These are phyloP conservation scores for Montipora foliosa DNA, from an alignment of 64 coral and sea anemone genomes.

Conservation along the genomic window DNA sequence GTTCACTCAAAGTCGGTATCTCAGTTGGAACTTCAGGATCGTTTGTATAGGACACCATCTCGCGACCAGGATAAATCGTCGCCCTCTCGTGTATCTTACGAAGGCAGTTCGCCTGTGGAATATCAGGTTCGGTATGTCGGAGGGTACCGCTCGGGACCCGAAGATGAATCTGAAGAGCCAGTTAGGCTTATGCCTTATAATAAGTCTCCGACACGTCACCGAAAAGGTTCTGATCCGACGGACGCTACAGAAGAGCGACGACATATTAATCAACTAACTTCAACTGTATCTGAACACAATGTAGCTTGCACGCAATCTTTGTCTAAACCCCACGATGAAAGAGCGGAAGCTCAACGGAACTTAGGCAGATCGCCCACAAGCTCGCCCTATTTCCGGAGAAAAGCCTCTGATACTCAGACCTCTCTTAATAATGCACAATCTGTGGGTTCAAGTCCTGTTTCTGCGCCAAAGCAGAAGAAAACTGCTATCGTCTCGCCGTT, in stretches of 20 bases:
- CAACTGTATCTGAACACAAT: slow-evolving; percentile 28
- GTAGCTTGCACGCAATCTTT: slow-evolving; percentile 15
- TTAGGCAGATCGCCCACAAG: slow-evolving; percentile 52
- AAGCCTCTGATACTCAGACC: slow-evolving; percentile 36
- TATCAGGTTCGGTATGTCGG: slow-evolving; percentile 71
- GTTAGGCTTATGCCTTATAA: slow-evolving; percentile 53
- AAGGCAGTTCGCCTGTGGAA: slow-evolving; percentile 14
- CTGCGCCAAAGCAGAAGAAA: slow-evolving; percentile 72
- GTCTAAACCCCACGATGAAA: slow-evolving; percentile 44
- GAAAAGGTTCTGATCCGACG: slow-evolving; percentile 37
- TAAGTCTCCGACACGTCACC: slow-evolving; percentile 46
- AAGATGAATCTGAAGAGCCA: not conserved
- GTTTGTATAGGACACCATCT: not conserved
- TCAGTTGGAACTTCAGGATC: not conserved
- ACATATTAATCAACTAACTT: not conserved
- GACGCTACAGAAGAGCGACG: not conserved
- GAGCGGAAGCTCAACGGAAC: slow-evolving; percentile 6
- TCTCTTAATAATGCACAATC: slow-evolving; percentile 24
- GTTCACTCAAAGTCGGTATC: not conserved
- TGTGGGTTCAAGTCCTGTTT: slow-evolving; percentile 15
- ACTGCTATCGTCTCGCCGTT: slow-evolving; percentile 91
- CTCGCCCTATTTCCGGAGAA: slow-evolving; percentile 58
- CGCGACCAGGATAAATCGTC: not conserved
- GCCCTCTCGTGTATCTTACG: slow-evolving; percentile 35
- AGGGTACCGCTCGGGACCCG: slow-evolving; percentile 47